Base-by-base conservation (phyloP, 2,113 vertebrate genomes). In the Columba livia region DNA sequence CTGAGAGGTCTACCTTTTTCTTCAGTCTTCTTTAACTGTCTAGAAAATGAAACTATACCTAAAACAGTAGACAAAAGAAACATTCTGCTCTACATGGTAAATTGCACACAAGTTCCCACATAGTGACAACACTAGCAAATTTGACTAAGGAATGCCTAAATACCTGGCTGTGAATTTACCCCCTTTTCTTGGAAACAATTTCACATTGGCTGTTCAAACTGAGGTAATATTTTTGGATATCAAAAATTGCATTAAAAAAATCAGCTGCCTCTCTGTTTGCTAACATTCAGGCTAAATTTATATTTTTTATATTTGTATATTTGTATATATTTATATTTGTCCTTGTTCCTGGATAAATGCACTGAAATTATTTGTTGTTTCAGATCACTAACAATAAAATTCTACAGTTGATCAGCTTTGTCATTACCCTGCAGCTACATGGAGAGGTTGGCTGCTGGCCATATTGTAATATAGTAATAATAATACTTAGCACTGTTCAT, bases 391-490 rank as follows among this genome's bases (percentile, higher is more conserved):
- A 29, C 57, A 96, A 78, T 94, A 90, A 92, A 95, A 89, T 92
- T 40, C 44, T 85, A 23, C 50, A 77, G 86, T 25, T 88, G 90
- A 96, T 95, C 92, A 92, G 77, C 28, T 90, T 92, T 96, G 79
- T 85, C 83, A 85, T 96, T 95, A 94, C 50, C 70, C 66, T 92
- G 73, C 53, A 90, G 80, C 85, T 94, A 89, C 96, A 77, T 9
- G 79, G 50, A 95, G 82, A 93, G 31, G n/a, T 90, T 97, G 96
- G 94, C 93, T 96, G 80, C 85, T 90, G 92, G 94, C 96, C 96
- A 94, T 87, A 61, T 95, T 93, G 94, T 97, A 97, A 96, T 96
- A 95, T 42, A 95, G 38, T 85, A 93, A 90, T 95, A 96, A 97
- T 96, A 93, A 95, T 79, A 95, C 93, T 96, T 96, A 96, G 90